phyloP scores from a whole-genome alignment of 1,140 invertebrate species.

The Forficula auricularia region DNA sequence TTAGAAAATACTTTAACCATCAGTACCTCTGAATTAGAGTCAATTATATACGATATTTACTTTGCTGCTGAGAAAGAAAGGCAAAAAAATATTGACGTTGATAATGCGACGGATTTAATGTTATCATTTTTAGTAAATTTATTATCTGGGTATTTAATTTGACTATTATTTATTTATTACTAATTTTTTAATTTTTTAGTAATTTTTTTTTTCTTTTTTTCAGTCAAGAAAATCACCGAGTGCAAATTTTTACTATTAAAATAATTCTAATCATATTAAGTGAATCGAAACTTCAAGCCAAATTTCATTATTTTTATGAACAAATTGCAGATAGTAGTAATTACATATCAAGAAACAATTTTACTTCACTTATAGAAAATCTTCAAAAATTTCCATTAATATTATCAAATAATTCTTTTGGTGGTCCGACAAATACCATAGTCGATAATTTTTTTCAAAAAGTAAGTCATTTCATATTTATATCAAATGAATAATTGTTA shows the following conservation, averaged over 20 bases:
- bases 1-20: slow-evolving; percentile 37
- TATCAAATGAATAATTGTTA: too few relatives aligned
- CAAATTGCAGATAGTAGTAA: slow-evolving; percentile 46
- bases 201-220: slow-evolving; percentile 12
- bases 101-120: slow-evolving; percentile 34
- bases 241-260: slow-evolving; percentile 38
- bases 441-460: slow-evolving; percentile 41
- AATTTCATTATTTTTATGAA: slow-evolving; percentile 43
- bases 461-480: too few relatives aligned
- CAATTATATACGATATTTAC: slow-evolving; percentile 42
- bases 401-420: too few relatives aligned
- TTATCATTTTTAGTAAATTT: slow-evolving; percentile 35
- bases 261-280: slow-evolving; percentile 40
- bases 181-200: slow-evolving; percentile 5
- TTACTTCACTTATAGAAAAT: too few relatives aligned
- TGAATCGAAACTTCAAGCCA: slow-evolving; percentile 35
- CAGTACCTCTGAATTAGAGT: slow-evolving; percentile 37
- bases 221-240: slow-evolving; percentile 27
- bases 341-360: slow-evolving; percentile 35
- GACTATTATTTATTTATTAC: slow-evolving; percentile 1
- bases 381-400: too few relatives aligned
- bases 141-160: slow-evolving; percentile 5
- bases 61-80: slow-evolving; percentile 40
- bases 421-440: slow-evolving; percentile 18
- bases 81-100: slow-evolving; percentile 32